Evolutionary conservation across 2,797 vertebrate genomes (phyloP).

Genomic region (Tangara arthus): DNA sequence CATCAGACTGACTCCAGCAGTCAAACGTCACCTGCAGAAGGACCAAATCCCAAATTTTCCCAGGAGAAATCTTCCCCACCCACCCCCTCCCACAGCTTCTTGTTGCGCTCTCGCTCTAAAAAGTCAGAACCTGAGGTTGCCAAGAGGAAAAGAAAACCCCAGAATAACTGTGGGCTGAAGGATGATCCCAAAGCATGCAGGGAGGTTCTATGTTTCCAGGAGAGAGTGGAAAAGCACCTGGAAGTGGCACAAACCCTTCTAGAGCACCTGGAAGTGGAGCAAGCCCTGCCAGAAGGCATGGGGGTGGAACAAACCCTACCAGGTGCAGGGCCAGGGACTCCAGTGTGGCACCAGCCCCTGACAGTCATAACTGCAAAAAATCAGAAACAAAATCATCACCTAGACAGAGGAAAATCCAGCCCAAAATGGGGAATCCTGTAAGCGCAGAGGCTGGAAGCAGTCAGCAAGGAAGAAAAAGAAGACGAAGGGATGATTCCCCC

Average conservation of each 20-base stretch:
- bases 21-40: background rate
- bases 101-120: accelerated
- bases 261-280: background rate
- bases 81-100: accelerated
- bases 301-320: too few species aligned
- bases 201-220: background rate
- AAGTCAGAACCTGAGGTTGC: background rate
- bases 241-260: background rate
- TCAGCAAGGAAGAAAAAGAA: background rate
- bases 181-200: accelerated
- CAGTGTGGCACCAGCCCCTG: accelerated
- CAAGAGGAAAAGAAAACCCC: background rate
- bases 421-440: background rate
- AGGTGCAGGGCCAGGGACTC: accelerated
- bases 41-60: accelerated
- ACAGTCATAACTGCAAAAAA: accelerated
- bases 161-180: background rate
- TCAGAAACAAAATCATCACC: accelerated
- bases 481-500: accelerated
- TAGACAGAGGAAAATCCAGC: background rate
- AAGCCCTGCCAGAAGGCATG: background rate
- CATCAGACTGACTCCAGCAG: accelerated
- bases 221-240: background rate
- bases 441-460: background rate
- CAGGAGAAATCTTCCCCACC: background rate